Evolutionary conservation across 2,797 vertebrate genomes (phyloP).

Genomic region (Schizopygopsis pylzovi): DNA sequence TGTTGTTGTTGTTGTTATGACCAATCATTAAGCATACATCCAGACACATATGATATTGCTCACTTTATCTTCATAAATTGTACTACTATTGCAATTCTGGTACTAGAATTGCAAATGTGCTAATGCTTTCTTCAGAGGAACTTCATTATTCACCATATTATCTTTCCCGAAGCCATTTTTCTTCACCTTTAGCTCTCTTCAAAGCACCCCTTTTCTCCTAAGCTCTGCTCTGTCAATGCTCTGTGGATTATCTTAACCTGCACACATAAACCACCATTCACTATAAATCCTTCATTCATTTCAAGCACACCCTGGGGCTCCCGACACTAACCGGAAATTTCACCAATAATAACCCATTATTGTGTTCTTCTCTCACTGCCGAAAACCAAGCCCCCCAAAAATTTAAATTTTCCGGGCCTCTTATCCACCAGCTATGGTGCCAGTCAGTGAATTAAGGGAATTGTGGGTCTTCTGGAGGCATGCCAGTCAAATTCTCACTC

Average conservation of each 20-base stretch:
- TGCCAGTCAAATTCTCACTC: constrained; percentile 36
- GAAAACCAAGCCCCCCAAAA: background rate
- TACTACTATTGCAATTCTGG: background rate
- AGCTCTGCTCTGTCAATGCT: constrained; percentile 39
- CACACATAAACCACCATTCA: constrained; percentile 52
- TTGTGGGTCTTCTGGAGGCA: constrained; percentile 60
- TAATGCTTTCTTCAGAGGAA: constrained; percentile 24
- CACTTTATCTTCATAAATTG: background rate
- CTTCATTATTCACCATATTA: constrained; percentile 24
- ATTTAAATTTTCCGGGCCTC: background rate
- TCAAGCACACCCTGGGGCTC: constrained; percentile 13
- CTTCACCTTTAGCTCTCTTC: constrained; percentile 21
- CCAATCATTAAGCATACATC: background rate
- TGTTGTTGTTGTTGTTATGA: background rate
- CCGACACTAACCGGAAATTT: constrained; percentile 18
- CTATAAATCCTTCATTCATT: constrained; percentile 45
- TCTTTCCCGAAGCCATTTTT: constrained; percentile 10
- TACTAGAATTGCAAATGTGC: background rate
- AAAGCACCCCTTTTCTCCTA: constrained; percentile 5
- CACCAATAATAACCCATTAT: constrained; percentile 27
- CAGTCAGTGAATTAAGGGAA: constrained; percentile 54
- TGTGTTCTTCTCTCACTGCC: constrained; percentile 9
- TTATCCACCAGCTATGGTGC: constrained; percentile 7
- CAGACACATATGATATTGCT: background rate
- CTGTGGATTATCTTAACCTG: constrained; percentile 40